These are phyloP conservation scores for Platorchestia sp. DNA, from an alignment of 1,140 invertebrate species.

Conservation along the genomic window DNA sequence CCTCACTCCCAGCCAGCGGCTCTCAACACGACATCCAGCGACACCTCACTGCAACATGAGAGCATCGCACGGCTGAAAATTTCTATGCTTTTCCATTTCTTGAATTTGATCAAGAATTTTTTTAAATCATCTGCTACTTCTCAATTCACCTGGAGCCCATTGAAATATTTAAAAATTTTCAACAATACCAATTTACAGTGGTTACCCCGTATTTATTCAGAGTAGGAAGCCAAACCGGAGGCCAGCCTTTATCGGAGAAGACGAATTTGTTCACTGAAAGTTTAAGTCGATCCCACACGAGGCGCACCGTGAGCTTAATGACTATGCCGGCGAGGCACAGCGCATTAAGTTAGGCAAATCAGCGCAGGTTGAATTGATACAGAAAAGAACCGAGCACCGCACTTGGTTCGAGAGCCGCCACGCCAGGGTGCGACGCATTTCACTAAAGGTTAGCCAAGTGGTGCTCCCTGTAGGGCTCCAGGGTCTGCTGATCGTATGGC, in stretches of 20 bases:
- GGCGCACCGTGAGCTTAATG: too few species aligned
- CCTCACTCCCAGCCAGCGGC: neutral
- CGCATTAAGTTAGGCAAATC: neutral
- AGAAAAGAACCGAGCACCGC: neutral
- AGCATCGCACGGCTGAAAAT: neutral
- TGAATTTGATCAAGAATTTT: too few species aligned
- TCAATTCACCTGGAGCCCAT: too few species aligned
- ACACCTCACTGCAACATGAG: neutral
- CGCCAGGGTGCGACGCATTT: neutral
- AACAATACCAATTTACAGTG: too few species aligned
- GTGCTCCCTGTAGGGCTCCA: neutral
- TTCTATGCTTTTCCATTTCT: neutral
- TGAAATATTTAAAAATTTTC: too few species aligned
- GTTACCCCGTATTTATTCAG: too few species aligned
- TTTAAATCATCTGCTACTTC: too few species aligned
- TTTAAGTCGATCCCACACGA: too few species aligned
- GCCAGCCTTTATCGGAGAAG: too few species aligned
- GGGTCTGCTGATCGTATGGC: too few species aligned
- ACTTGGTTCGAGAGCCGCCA: neutral
- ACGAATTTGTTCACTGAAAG: too few species aligned
- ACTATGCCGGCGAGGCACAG: neutral
- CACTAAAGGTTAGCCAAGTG: neutral
- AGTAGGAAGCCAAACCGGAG: too few species aligned
- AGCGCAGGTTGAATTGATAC: neutral
- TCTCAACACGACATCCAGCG: neutral